Conservation (phyloP, 37 sponge, comb jelly and placozoan species). For the Aplysina aerophoba region DNA sequence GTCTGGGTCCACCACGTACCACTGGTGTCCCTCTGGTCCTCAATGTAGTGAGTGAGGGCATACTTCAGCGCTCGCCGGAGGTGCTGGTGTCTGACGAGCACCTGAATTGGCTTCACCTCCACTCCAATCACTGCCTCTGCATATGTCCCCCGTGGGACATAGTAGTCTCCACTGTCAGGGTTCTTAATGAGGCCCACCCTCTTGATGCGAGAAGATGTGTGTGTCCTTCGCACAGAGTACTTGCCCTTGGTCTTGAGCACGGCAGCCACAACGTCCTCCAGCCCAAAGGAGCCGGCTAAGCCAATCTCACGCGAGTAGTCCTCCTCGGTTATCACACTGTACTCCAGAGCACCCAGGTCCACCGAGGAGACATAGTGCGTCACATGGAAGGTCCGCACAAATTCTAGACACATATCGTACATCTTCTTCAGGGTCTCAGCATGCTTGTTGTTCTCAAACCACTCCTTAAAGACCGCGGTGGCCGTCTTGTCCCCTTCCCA, state of each 20-base stretch:
- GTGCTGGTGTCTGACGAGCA: slow-evolving; percentile 19
- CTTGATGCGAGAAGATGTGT: slow-evolving; percentile 27
- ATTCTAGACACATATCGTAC: slow-evolving; percentile 28
- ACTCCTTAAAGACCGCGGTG: not conserved
- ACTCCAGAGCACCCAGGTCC: slow-evolving; percentile 65
- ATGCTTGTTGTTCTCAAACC: not conserved
- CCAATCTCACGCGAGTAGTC: slow-evolving; percentile 29
- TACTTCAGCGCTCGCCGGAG: slow-evolving; percentile 33
- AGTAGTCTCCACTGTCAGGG: not conserved
- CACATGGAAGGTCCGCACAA: slow-evolving; percentile 51
- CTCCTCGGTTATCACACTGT: slow-evolving; percentile 45
- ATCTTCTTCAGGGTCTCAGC: slow-evolving; percentile 14
- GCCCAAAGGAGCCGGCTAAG: not conserved
- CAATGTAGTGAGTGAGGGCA: slow-evolving; percentile 44
- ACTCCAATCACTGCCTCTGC: slow-evolving; percentile 68
- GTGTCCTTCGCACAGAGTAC: slow-evolving; percentile 15
- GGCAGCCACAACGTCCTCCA: slow-evolving; percentile 7
- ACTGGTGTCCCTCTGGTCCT: slow-evolving; percentile 49
- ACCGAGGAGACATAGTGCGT: slow-evolving; percentile 71
- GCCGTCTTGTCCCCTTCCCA: not conserved
- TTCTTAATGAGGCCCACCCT: slow-evolving; percentile 47
- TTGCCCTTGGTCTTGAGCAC: not conserved
- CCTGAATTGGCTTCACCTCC: slow-evolving; percentile 48
- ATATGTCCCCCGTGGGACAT: slow-evolving; percentile 56
- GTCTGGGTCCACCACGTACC: slow-evolving; percentile 51